Evolutionary conservation across 2,797 vertebrate species (phyloP).

Genomic region (Enoplosus armatus): DNA sequence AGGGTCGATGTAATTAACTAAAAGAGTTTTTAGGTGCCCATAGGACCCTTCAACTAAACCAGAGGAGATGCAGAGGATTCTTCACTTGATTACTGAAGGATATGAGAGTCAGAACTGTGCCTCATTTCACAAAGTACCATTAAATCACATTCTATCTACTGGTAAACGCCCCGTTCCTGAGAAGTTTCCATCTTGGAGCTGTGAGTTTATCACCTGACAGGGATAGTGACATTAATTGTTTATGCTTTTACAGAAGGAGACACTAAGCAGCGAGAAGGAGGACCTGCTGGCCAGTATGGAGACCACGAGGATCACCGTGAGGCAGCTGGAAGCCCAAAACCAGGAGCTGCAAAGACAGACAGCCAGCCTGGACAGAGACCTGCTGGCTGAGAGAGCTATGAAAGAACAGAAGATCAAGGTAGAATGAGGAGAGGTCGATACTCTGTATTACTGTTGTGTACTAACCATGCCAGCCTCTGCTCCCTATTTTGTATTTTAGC

Average conservation of each 20-base stretch:
- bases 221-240: neutral
- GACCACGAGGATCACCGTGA: constrained; percentile 87
- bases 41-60: neutral
- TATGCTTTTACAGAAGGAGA: constrained; percentile 84
- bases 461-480: neutral
- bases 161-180: neutral
- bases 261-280: constrained; percentile 88
- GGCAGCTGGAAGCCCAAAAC: constrained; percentile 90
- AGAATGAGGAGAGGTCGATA: constrained; percentile 38
- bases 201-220: neutral
- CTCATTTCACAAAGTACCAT: neutral
- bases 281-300: constrained; percentile 88
- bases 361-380: constrained; percentile 87
- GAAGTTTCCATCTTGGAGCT: neutral
- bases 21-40: neutral
- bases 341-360: constrained; percentile 89
- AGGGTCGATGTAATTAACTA: neutral
- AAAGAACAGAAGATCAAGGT: constrained; percentile 96
- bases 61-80: neutral
- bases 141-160: neutral
- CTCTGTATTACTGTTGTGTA: neutral
- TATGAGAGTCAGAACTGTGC: too few species aligned
- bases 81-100: neutral
- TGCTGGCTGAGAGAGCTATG: constrained; percentile 90
- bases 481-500: neutral